Evolutionary conservation across 2,797 vertebrate genomes (phyloP), one percentile per base, ranked within the genome.

Genomic region (Chloroceryle inda): DNA sequence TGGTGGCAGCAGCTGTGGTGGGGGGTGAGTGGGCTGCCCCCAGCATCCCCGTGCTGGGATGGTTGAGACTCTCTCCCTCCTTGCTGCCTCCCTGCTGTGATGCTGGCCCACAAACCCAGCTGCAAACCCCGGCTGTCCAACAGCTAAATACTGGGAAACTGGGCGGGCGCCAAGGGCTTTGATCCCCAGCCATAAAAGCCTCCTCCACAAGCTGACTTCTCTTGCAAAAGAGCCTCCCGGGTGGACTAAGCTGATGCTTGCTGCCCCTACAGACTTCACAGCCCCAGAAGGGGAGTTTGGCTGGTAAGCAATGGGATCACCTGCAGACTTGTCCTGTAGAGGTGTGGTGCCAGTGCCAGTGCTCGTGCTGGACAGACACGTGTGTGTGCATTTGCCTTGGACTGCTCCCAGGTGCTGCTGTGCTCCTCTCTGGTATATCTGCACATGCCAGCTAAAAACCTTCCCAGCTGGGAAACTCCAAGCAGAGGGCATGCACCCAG

Each of bases 151-250:
- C 80, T 84, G 94, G 80, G 92, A 95, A 93, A 45, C 78, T 69
- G 91, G 87, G 74, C 0, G 0, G 6, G 11, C 0, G 78, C 95
- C 94, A 79, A 37, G 89, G 82, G 49, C 89, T 91, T 92, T 94
- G 94, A 94, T 89, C 78, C 80, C 31, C 61, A 35, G 94, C 87
- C 93, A 94, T 26, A 6, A 63, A 74, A 93, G 6, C 86, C 92
- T 87, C 89, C 94, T 74, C 64, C 59, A 15, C 35, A 7, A 47
- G 47, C 77, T 50, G 86, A 26, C 35, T 66, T 35, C 55, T 55
- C 78, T 92, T 82, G 78, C 0, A 0, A 87, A 94, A 91, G 11
- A 53, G 14, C 19, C 24, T 58, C 45, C 44, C 50, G 14, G 50
- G 26, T 40, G 23, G 13, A n/a, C 79, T 52, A 80, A 84, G 84